phyloP scores from a whole-genome alignment of 2,888 invertebrate species.

The Ennomos erosarius region DNA sequence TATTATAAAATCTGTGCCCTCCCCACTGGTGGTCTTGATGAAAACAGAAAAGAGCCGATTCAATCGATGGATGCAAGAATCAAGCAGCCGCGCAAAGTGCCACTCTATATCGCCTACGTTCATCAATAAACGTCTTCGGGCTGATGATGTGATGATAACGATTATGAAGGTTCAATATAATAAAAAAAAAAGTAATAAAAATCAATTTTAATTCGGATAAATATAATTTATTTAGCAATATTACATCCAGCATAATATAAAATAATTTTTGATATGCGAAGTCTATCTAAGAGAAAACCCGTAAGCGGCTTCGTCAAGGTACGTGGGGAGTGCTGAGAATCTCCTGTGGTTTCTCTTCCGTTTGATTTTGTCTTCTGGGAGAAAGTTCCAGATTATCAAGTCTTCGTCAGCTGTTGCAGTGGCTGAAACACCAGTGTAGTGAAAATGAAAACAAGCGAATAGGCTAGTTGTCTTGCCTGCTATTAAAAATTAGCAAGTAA shows the following conservation, averaged over 20 bases:
- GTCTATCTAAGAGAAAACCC: slow-evolving; percentile 59
- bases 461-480: too few relatives aligned
- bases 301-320: slow-evolving; percentile 55
- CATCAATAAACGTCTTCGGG: too few relatives aligned
- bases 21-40: too few relatives aligned
- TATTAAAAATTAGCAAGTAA: too few relatives aligned
- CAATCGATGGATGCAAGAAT: too few relatives aligned
- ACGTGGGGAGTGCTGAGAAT: slow-evolving; percentile 66
- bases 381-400: slow-evolving; percentile 79
- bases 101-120: too few relatives aligned
- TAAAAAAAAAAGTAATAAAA: neutral
- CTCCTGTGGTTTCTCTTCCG: slow-evolving; percentile 48
- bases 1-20: too few relatives aligned
- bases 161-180: too few relatives aligned
- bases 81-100: too few relatives aligned
- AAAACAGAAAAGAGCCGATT: too few relatives aligned
- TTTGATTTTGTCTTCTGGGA: slow-evolving; percentile 66
- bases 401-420: slow-evolving; percentile 78
- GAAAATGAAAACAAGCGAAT: neutral
- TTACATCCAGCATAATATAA: slow-evolving; percentile 35
- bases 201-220: neutral
- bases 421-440: slow-evolving; percentile 61
- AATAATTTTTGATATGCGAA: neutral
- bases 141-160: too few relatives aligned
- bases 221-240: slow-evolving; percentile 5